A percentile compares a stretch with the other conserved stretches of the same genome.
Evolutionary conservation across 2,888 invertebrate genomes (phyloP).

Genomic region (Drosophila kambysellisi): DNA sequence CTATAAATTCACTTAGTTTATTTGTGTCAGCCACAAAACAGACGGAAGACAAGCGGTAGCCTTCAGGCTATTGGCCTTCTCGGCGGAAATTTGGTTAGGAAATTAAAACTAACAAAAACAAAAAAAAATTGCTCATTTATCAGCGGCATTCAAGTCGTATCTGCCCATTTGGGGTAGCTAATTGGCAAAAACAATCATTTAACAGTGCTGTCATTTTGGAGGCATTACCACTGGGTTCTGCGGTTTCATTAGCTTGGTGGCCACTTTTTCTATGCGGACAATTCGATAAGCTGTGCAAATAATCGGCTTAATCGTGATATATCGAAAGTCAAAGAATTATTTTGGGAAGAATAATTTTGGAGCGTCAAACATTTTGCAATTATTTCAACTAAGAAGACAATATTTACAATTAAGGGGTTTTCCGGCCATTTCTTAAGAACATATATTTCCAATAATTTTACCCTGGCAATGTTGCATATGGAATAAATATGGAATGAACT

Average conservation of each 20-base stretch:
- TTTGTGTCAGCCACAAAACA: conserved; percentile 41
- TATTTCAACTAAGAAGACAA: background rate
- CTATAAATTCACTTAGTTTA: conserved; percentile 71
- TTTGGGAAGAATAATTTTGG: background rate
- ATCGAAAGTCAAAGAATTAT: no score
- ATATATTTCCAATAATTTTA: background rate
- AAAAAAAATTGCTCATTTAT: conserved; percentile 73
- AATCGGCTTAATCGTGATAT: background rate
- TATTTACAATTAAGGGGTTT: background rate
- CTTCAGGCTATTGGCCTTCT: conserved; percentile 21
- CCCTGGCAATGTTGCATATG: background rate
- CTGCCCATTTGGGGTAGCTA: conserved; percentile 38
- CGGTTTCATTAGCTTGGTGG: background rate
- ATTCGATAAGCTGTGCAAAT: background rate
- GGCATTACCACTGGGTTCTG: background rate
- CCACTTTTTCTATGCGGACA: background rate
- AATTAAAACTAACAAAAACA: conserved; percentile 70
- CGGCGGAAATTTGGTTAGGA: conserved; percentile 73
- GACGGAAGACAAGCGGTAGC: conserved; percentile 17
- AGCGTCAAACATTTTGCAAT: background rate
- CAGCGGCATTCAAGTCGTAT: conserved; percentile 41
- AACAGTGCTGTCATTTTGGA: background rate
- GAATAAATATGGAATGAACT: conserved; percentile 1
- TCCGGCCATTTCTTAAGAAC: background rate
- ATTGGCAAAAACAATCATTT: conserved; percentile 47